Base-by-base conservation (phyloP, 1,140 invertebrate species). In the Pseudomyrmex concolor region DNA sequence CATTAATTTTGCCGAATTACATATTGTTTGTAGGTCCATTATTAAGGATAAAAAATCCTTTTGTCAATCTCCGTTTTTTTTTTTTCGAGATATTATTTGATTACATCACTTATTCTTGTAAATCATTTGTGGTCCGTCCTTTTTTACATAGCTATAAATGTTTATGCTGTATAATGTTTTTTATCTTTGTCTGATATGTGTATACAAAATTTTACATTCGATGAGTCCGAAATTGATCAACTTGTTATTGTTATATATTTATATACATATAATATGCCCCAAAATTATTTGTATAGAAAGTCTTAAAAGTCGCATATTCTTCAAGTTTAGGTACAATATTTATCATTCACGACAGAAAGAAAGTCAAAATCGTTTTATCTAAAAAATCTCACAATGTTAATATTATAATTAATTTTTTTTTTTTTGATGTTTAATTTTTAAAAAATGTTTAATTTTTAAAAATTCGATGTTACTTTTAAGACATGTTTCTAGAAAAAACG, bases 151-250 rank as follows among this genome's bases (percentile, higher is more conserved):
- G 81, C 81, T 83, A 77, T 76, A 64, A 83, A 76, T 83, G 81
- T 83, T 66, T 76, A 4, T 77, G 62, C 81, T 59, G n/a, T 77
- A 83, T 57, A 83, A 66, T 74, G 72, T 74, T 63, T 77, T 74
- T 66, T 66, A 76, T 76, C 62, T 77, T 76, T 77, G 81, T 83
- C 71, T 83, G 71, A 64, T 83, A 71, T 80, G 54, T 80, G 66
- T 80, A 60, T 50, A 80, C n/a, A 22, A 80, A 57, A 68, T 48
- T 5, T 80, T 57, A 70, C 19, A 71, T 19, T 80, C 25, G 54
- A 59, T 22, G 57, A 80, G 70, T 80, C 15, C 15, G 71, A 71
- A 59, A 71, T 70, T 60, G 19, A 50, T 59, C n/a, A 59, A 62
- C 59, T 45, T 71, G 13, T 80, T 70, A 67, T 57, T 45, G 43